Evolutionary conservation across 2,888 invertebrate genomes (phyloP), one percentile per base, ranked within the genome.

Genomic region (Rapana venosa): DNA sequence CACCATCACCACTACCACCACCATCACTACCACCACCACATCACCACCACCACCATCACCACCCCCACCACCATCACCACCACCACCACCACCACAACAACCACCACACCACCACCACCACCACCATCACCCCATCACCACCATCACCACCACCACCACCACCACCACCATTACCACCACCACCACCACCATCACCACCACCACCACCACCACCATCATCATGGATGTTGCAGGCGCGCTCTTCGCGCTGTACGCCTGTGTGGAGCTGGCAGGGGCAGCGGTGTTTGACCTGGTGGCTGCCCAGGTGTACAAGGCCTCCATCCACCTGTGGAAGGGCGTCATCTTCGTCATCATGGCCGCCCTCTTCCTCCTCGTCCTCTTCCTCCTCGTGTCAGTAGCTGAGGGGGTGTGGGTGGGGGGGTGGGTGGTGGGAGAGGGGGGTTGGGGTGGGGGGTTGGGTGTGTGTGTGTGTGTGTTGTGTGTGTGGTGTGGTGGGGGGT

Each of bases 221-320:
- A 47, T 47, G 2, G 15, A 35, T 74, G 74, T 88, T 90, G 2
- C 89, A 93, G 93, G 93, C 32, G 90, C 92, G 6, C n/a, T 93
- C 87, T 93, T 92, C 85, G 92, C 92, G 4, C 90, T 92, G 17
- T 88, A 92, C 81, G 92, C 91, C 0, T 91, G 92, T 86, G 89
- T 92, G n/a, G 93, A 93, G 90, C 87, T 92, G 61, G 70, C 91
- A 17, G 90, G 90, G 0, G 92, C 92, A 4, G 90, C 91, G 0
- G 35, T 93, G 30, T 91, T 91, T 56, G 90, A 90, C 8, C 32
- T 90, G 20, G 36, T 87, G 13, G 91, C 91, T 22, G 88, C 90
- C 22, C 77, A 90, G 22, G 56, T 93, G 8, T 93, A 92, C 87
- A 91, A 91, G n/a, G 91, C 90, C 6, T 91, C 92, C 11, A 84